Conservation (phyloP, 2,113 vertebrate genomes). For the Mustela lutreola region DNA sequence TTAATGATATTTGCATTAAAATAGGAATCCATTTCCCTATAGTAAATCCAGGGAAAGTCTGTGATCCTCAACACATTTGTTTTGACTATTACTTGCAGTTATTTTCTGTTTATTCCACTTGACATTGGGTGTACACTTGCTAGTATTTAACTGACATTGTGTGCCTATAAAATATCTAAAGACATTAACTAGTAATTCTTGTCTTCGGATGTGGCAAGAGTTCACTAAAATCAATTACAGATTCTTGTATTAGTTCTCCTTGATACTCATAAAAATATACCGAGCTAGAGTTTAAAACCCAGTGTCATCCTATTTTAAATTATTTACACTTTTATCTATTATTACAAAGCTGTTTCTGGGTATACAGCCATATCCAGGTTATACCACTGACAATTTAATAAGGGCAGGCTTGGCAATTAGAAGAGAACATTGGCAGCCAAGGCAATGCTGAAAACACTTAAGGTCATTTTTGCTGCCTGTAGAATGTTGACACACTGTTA, state of each 20-base stretch:
- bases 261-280: not conserved
- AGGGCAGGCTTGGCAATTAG: not conserved
- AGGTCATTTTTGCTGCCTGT: not conserved
- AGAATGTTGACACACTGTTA: not conserved
- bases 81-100: not conserved
- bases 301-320: constrained; percentile 20
- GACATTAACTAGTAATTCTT: constrained; percentile 30
- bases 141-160: constrained; percentile 39
- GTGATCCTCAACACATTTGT: not conserved
- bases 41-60: not conserved
- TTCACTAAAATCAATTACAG: constrained; percentile 24
- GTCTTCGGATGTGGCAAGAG: not conserved
- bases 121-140: not conserved
- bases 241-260: constrained; percentile 25
- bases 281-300: not conserved
- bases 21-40: not conserved
- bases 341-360: constrained; percentile 25
- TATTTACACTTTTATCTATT: not conserved
- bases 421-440: not conserved
- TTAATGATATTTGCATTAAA: not conserved
- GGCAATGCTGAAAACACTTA: not conserved
- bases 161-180: not conserved
- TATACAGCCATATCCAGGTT: not conserved
- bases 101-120: constrained; percentile 16
- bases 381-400: not conserved